Evolutionary conservation across 2,888 invertebrate genomes (phyloP), one percentile per base, ranked within the genome.

Genomic region (Caenorhabditis auriculariae): DNA sequence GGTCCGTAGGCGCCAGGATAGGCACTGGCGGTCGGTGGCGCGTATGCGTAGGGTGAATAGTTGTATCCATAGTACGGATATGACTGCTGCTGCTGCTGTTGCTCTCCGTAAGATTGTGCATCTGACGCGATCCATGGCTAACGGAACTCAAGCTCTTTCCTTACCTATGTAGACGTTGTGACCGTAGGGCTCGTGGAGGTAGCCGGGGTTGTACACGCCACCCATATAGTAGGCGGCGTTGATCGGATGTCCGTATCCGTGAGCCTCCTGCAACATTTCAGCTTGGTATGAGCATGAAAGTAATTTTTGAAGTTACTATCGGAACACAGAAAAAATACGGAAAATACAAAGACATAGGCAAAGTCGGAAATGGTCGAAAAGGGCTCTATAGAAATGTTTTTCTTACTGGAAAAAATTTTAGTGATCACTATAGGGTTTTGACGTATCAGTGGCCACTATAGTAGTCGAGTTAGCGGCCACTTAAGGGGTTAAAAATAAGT

Each of bases 181-280:
- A 50, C 71, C 71, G 54, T 71, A 71, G 38, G 71, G 71, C 37
- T 71, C 71, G 59, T 71, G 71, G 24, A 61, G 41, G 42, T 71
- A 70, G 46, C 62, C 69, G 53, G 65, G 62, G 64, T 69, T 69
- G 54, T 69, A 69, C 56, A 66, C 66, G 32, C 66, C 69, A 44
- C 70, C 72, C 66, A 71, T 63, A 66, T 74, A 74, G 62, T 70
- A 74, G 53, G 72, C 71, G 59, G 69, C 74, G 72, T 74, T 74
- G 48, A 72, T 64, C 49, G 74, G 74, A 57, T 65, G 66, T 48
- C 61, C 67, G 37, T 44, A 41, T 24, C 9, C 37, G 19, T 57
- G 44, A 23, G 44, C 50, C 24, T 54, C 54, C 54, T 56, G 37
- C 26, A 60, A 51, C 47, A 26, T 19, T n/a, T n/a, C n/a, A n/a